A percentile compares a stretch with the other conserved stretches of the same genome.
Conservation (phyloP, 2,797 vertebrate genomes). For the Myotis vivesi region DNA sequence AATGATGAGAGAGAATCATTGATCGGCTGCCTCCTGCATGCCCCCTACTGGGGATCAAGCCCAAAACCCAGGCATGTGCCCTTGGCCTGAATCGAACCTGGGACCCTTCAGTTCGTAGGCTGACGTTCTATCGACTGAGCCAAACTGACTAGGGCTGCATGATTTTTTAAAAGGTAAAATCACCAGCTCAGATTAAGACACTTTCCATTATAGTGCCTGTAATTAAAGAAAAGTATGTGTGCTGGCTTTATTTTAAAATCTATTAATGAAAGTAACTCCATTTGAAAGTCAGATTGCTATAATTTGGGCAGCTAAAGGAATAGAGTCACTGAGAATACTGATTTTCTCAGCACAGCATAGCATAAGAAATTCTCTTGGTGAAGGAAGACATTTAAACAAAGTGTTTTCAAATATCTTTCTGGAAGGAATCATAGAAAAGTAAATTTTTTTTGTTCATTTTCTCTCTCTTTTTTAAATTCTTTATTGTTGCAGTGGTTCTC, state of each 20-base stretch:
- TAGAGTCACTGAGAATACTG: not conserved
- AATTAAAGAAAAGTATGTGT: not conserved
- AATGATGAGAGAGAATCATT: no score
- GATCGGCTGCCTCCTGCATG: no score
- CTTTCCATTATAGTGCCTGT: not conserved
- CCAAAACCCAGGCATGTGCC: no score
- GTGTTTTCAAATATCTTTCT: conserved; percentile 4
- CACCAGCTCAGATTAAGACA: not conserved
- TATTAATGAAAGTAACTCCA: conserved; percentile 27
- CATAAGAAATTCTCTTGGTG: not conserved
- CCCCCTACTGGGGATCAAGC: no score
- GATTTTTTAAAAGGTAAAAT: not conserved
- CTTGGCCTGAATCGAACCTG: no score
- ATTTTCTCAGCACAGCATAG: not conserved
- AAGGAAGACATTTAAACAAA: not conserved
- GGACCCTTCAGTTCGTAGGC: no score
- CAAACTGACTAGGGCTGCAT: not conserved
- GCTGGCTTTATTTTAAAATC: not conserved
- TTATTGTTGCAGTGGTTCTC: no score
- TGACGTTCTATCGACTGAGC: no score
- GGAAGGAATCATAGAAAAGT: not conserved
- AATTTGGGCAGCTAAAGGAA: not conserved
- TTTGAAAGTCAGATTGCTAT: conserved; percentile 10
- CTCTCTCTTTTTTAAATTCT: not conserved
- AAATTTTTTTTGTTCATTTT: not conserved